Conservation (phyloP, 2,113 vertebrate species). For the Gymnarchus niloticus region DNA sequence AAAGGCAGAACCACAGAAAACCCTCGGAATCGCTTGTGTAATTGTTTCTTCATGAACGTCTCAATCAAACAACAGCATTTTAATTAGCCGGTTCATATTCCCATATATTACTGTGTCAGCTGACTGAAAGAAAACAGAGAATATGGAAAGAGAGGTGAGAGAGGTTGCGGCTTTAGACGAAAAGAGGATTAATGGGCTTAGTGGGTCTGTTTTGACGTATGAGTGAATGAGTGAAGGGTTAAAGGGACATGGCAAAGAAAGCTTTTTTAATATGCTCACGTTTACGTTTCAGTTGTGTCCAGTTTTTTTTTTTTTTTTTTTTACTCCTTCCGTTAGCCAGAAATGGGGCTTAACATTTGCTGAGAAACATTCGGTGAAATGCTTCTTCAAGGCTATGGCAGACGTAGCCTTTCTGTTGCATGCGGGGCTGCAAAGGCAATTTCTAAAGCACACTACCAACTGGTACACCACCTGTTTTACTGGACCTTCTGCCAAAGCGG, state of each 20-base stretch:
- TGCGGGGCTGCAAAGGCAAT: background rate
- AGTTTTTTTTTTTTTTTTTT: background rate
- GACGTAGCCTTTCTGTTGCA: background rate
- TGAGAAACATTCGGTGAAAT: background rate
- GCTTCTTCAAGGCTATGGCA: background rate
- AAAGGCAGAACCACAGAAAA: no score
- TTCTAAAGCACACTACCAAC: background rate
- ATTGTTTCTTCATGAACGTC: background rate
- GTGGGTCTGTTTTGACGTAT: slow-evolving; percentile 16
- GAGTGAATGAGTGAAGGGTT: background rate
- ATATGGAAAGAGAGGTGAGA: background rate
- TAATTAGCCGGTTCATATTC: background rate
- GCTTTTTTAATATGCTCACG: no score
- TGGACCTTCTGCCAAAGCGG: background rate
- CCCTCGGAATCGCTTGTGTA: no score
- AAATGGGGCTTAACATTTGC: background rate
- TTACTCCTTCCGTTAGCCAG: background rate
- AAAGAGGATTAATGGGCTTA: slow-evolving; percentile 30
- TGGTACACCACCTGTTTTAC: background rate
- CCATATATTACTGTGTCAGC: background rate
- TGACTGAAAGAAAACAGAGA: background rate
- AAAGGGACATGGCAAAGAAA: background rate
- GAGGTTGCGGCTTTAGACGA: background rate
- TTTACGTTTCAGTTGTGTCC: background rate
- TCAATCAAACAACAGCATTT: no score